Base-by-base conservation (phyloP, 2,113 vertebrate genomes). In the Trachemys scripta region DNA sequence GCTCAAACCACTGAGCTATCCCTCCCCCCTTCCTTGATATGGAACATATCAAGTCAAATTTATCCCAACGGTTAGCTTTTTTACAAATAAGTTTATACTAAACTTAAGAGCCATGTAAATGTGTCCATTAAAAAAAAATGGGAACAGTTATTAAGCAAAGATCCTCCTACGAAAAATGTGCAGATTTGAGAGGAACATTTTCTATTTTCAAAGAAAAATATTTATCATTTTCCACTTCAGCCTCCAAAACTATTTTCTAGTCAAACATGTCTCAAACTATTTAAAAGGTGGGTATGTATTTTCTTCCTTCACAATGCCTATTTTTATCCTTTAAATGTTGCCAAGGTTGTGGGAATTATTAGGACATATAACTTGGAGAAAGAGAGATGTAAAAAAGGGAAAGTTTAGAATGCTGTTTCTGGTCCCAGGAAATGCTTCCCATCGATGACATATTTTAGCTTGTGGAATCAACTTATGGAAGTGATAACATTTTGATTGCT, bases 91-190 rank as follows among this genome's bases (percentile, higher is more conserved):
- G 62, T 35, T 35, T 65, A 83, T 83, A 91, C 19, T 69, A 88
- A 90, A 82, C 72, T 62, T 35, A 82, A n/a, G 12, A 92, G 31
- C 84, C 92, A 94, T 65, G 8, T 6, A 95, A 95, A 80, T 78
- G 86, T 84, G 85, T 49, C 24, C 38, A 20, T 42, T 72, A 1
- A 1, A 95, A 89, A 57, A 53, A 38, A 90, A 90, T 88, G 84
- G 45, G 35, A 95, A 69, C 13, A 88, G 29, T 38, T 51, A 69
- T 35, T 85, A 87, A 84, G 8, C 12, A 65, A 89, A 35, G 45
- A 20, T 47, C 93, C 92, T 89, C 38, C 35, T 0, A 1, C 12
- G 0, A 53, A 65, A 78, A 90, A 90, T 79, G 80, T 88, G 83
- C 50, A 50, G 45, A 27, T 82, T 83, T 89, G 91, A 72, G 17